Evolutionary conservation across 92 coral and sea anemone species (phyloP), one percentile per base, ranked within the genome.

Genomic region (Umimayanthus kanabou): DNA sequence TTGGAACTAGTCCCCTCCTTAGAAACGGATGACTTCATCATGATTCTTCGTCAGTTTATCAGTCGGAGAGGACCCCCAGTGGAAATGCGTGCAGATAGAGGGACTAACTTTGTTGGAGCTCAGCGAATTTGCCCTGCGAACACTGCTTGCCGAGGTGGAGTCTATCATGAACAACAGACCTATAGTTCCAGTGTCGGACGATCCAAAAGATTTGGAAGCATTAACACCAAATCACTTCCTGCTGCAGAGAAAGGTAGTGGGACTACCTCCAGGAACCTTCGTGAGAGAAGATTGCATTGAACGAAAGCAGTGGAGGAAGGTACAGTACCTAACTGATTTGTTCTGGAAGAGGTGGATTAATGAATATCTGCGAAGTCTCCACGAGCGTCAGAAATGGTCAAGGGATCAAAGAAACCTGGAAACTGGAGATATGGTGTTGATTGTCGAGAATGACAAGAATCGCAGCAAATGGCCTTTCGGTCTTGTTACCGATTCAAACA

Each of bases 71-170:
- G 91, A 37, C 88, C 90, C 53, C 89, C 90, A 20, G 86, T 89
- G 39, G 92, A 92, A 49, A 88, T 90, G 70, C 79, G 91, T 84
- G 88, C 93, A 3, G 93, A 93, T 64, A 74, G 92, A 64, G 92
- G 93, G 6, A 93, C 92, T 18, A 92, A 92, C 72, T 93, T 93
- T 79, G 89, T 93, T 33, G 95, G 95, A 20, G 92, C 81, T 87
- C 69, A 89, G 71, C 84, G 94, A 92, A 47, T 53, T 86, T 28
- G 92, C 84, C 39, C 55, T 86, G 77, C 76, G 86, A 65, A 92
- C 89, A 69, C 33, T 89, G 82, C 66, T 89, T 65, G 81, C 80
- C 22, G 89, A 89, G 69, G 67, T 85, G 70, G 94, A 91, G 76
- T 74, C 81, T 18, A 77, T 88, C 13, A 47, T 88, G 28, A 69